Percentiles rank a stretch among this genome's conserved stretches.
These are phyloP conservation scores for Tipula vernalis DNA, from an alignment of 2,888 invertebrate genomes.

Conservation along the genomic window DNA sequence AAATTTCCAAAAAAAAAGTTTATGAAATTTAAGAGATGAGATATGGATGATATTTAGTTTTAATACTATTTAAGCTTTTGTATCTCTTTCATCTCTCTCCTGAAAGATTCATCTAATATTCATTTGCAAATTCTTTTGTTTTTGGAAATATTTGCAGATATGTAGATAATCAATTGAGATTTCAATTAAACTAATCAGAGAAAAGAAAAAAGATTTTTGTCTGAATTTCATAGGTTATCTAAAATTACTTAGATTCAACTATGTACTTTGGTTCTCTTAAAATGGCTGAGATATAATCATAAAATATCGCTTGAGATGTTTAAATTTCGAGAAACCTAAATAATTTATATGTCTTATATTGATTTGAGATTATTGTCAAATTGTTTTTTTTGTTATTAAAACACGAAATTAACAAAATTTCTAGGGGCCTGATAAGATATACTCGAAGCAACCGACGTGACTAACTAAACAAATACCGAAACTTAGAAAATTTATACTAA, in stretches of 20 bases:
- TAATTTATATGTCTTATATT: too few species aligned
- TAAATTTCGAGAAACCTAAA: too few species aligned
- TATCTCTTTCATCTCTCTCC: background rate
- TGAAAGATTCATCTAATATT: background rate
- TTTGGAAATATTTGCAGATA: background rate
- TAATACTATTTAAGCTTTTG: background rate
- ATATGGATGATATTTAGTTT: background rate
- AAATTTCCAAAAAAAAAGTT: background rate
- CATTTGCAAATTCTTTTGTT: background rate
- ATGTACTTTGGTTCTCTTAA: too few species aligned
- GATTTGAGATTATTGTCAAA: too few species aligned
- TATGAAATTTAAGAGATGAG: background rate
- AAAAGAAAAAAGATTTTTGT: background rate
- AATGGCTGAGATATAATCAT: too few species aligned
- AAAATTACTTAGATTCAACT: background rate
- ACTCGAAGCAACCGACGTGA: too few species aligned
- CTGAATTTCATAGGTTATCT: background rate
- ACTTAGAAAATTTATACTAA: too few species aligned
- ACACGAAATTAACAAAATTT: too few species aligned
- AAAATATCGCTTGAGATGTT: too few species aligned
- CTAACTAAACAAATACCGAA: too few species aligned
- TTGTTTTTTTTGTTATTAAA: too few species aligned
- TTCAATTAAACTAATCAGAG: background rate
- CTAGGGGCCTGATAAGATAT: too few species aligned
- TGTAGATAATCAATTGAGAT: background rate